Conservation (phyloP, 2,797 vertebrate genomes). For the Cynodonichthys magdalenae region DNA sequence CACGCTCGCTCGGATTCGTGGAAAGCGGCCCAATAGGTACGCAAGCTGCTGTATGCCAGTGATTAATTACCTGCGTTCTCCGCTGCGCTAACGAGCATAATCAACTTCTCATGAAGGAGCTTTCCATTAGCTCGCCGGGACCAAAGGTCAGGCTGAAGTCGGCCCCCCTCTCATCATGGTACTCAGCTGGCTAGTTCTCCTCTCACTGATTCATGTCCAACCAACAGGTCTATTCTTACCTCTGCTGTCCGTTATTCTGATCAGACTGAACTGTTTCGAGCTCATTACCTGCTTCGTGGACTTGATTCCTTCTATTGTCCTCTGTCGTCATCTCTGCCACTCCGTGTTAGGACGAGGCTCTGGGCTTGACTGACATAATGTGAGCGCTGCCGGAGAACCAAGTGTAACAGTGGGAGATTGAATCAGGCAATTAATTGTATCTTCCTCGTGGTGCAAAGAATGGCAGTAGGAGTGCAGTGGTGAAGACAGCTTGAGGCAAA, state of each 20-base stretch:
- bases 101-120: slow-evolving; percentile 68
- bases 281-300: slow-evolving; percentile 18
- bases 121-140: slow-evolving; percentile 69
- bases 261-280: slow-evolving; percentile 2
- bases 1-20: slow-evolving; percentile 51
- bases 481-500: slow-evolving; percentile 48
- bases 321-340: slow-evolving; percentile 28
- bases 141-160: slow-evolving; percentile 63
- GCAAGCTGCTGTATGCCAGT: slow-evolving; percentile 59
- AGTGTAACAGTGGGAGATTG: slow-evolving; percentile 58
- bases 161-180: slow-evolving; percentile 9
- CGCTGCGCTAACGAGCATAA: slow-evolving; percentile 71
- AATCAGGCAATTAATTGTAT: slow-evolving; percentile 73
- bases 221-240: slow-evolving; percentile 7
- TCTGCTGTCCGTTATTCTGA: slow-evolving; percentile 15
- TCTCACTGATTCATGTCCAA: not conserved
- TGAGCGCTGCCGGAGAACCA: slow-evolving; percentile 56
- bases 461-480: slow-evolving; percentile 31
- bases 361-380: slow-evolving; percentile 65
- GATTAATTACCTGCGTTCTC: slow-evolving; percentile 78
- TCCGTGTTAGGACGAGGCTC: slow-evolving; percentile 41
- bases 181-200: slow-evolving; percentile 2
- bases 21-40: slow-evolving; percentile 56
- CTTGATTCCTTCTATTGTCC: slow-evolving; percentile 35
- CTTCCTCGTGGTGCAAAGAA: slow-evolving; percentile 50